Percentiles rank a stretch among this genome's conserved stretches.
Evolutionary conservation across 2,113 vertebrate genomes (phyloP).

Genomic region (Theropithecus gelada): DNA sequence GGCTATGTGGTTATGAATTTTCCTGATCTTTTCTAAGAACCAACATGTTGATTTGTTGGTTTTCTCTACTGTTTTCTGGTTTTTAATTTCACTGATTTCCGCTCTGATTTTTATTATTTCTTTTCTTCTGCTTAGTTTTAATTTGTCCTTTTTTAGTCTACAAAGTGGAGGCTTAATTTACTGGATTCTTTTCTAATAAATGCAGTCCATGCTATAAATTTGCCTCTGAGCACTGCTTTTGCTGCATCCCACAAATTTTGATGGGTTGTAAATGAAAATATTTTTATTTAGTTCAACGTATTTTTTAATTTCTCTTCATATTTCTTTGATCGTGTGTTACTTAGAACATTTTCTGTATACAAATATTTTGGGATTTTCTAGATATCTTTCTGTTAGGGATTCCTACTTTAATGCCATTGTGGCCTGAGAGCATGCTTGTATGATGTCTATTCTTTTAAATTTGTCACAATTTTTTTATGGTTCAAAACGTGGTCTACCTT

Average conservation of each 20-base stretch:
- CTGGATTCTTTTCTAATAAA: not conserved
- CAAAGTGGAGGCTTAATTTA: not conserved
- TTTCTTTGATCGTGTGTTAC: not conserved
- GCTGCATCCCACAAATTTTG: not conserved
- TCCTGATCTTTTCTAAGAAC: not conserved
- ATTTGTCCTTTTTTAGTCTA: not conserved
- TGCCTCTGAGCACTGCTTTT: not conserved
- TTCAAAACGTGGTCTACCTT: not conserved
- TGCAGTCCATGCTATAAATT: not conserved
- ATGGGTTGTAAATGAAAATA: not conserved
- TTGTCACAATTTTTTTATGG: not conserved
- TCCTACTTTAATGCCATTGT: not conserved
- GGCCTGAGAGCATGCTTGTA: not conserved
- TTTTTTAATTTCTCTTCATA: not conserved
- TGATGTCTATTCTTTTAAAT: not conserved
- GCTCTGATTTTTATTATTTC: not conserved
- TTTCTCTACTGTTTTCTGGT: not conserved
- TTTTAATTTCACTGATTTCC: not conserved
- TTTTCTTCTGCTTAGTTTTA: not conserved
- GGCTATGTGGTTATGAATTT: not conserved
- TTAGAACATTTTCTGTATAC: not conserved
- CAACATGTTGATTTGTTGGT: not conserved
- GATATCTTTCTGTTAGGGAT: not conserved
- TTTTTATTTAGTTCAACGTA: not conserved
- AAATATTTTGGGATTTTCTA: not conserved